phyloP scores from a whole-genome alignment of 2,888 invertebrate genomes.

The Tachina grossa region DNA sequence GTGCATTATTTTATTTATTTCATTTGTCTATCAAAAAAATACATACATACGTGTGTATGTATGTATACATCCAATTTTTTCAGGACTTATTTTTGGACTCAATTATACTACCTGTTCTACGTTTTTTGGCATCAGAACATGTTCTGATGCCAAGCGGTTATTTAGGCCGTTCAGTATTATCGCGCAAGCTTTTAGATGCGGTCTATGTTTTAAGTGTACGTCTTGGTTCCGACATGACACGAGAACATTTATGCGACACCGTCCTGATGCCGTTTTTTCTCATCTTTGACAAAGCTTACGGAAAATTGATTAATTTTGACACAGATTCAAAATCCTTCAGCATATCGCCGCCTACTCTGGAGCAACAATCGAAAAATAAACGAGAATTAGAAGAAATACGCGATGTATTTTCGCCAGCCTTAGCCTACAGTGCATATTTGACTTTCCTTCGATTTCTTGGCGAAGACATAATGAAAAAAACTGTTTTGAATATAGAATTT shows the following conservation, averaged over 20 bases:
- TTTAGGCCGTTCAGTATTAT: conserved; percentile 88
- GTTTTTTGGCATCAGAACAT: conserved; percentile 90
- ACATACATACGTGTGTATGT: background rate
- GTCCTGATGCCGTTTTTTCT: conserved; percentile 90
- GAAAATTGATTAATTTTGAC: conserved; percentile 77
- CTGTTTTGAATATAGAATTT: conserved; percentile 90
- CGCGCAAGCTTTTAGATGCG: conserved; percentile 91
- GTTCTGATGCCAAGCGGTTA: conserved; percentile 92
- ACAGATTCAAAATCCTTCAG: conserved; percentile 74
- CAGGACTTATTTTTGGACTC: conserved; percentile 93
- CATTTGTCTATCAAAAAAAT: too few species aligned
- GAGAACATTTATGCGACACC: conserved; percentile 88
- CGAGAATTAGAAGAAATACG: conserved; percentile 90
- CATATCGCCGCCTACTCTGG: conserved; percentile 74
- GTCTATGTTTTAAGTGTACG: conserved; percentile 91
- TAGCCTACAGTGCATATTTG: conserved; percentile 92
- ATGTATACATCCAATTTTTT: conserved; percentile 3
- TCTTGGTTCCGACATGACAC: conserved; percentile 90
- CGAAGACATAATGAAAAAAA: conserved; percentile 87
- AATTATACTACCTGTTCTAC: conserved; percentile 92
- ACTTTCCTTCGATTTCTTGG: conserved; percentile 90
- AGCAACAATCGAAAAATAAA: conserved; percentile 72
- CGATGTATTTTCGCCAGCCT: conserved; percentile 91
- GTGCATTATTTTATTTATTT: too few species aligned
- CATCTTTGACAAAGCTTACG: conserved; percentile 88